Evolutionary conservation across 1,140 invertebrate species (phyloP).

Genomic region (Lepidurus couesii): DNA sequence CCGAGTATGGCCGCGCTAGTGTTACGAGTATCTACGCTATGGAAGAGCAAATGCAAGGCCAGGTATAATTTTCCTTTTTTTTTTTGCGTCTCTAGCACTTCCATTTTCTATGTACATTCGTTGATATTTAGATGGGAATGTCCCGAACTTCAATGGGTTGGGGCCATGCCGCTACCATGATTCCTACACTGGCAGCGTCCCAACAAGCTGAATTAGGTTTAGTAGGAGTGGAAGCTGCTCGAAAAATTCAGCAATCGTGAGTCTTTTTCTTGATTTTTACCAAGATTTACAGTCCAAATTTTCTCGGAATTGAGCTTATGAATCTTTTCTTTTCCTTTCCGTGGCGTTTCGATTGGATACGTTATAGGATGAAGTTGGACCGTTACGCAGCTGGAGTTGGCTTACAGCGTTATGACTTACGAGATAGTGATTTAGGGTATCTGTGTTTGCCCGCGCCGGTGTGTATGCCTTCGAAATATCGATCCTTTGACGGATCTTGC

Average conservation of each 20-base stretch:
- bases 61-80: not conserved
- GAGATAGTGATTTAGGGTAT: slow-evolving; percentile 27
- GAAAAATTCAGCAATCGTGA: slow-evolving; percentile 29
- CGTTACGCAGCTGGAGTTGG: slow-evolving; percentile 31
- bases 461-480: slow-evolving; percentile 50
- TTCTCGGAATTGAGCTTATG: not conserved
- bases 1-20: not conserved
- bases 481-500: slow-evolving; percentile 74
- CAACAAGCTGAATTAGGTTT: slow-evolving; percentile 22
- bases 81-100: too few species aligned
- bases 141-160: slow-evolving; percentile 29
- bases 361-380: slow-evolving; percentile 25
- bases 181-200: slow-evolving; percentile 9
- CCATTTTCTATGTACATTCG: not conserved
- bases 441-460: slow-evolving; percentile 27
- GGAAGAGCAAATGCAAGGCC: slow-evolving; percentile 3
- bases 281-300: not conserved
- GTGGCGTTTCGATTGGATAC: not conserved
- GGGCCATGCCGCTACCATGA: slow-evolving; percentile 29
- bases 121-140: slow-evolving; percentile 24
- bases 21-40: not conserved
- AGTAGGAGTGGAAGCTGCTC: slow-evolving; percentile 20
- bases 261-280: slow-evolving; percentile 20
- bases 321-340: not conserved
- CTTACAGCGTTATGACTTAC: slow-evolving; percentile 31